phyloP scores from a whole-genome alignment of 2,113 vertebrate genomes.

The Sardina pilchardus region DNA sequence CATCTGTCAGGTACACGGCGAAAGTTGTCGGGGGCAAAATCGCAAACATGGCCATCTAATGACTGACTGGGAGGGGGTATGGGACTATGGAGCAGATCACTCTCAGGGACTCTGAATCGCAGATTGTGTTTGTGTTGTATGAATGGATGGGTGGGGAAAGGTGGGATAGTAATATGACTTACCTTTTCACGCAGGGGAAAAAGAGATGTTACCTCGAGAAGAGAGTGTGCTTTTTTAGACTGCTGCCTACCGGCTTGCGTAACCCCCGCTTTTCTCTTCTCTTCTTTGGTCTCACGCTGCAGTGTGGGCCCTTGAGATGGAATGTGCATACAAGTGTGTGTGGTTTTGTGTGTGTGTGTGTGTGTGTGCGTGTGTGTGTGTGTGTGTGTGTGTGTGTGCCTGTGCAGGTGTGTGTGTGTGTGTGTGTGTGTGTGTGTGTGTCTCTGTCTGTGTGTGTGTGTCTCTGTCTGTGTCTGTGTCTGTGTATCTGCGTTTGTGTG shows the following conservation, averaged over 20 bases:
- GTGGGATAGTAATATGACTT: no score
- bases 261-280: no score
- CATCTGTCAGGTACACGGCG: constrained; percentile 3
- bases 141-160: no score
- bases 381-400: neutral
- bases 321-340: neutral
- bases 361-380: neutral
- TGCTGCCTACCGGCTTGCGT: no score
- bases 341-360: neutral
- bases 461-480: no score
- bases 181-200: no score
- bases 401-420: neutral
- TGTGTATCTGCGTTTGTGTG: no score
- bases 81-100: neutral
- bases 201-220: no score
- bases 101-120: neutral
- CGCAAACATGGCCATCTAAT: neutral
- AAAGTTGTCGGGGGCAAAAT: neutral
- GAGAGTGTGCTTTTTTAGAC: no score
- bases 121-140: neutral
- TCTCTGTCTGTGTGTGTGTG: neutral
- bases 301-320: neutral
- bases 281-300: no score
- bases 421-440: neutral
- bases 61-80: neutral